phyloP scores from a whole-genome alignment of 92 coral and sea anemone species.

The Parazoanthus swiftii region DNA sequence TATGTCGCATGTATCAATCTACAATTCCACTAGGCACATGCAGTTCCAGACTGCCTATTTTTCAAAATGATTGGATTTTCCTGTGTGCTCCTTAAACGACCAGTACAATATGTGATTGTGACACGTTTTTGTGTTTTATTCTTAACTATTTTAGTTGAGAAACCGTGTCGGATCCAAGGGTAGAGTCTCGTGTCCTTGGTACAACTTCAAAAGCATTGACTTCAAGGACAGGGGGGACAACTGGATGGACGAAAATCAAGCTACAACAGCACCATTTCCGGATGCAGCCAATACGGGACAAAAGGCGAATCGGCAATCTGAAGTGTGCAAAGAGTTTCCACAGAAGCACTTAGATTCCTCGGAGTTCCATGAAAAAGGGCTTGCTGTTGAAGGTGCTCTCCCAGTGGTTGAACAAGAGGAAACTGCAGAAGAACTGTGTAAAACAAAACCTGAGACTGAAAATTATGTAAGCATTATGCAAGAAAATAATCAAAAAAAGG shows the following conservation, averaged over 20 bases:
- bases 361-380: background rate
- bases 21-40: too few relatives aligned
- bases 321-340: background rate
- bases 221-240: background rate
- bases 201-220: conserved; percentile 13
- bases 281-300: background rate
- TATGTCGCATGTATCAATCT: too few relatives aligned
- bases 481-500: background rate
- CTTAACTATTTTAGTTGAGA: background rate
- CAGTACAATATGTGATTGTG: background rate
- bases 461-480: background rate
- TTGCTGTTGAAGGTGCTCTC: background rate
- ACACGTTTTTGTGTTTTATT: background rate
- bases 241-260: background rate
- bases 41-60: too few relatives aligned
- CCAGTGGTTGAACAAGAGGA: background rate
- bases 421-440: background rate
- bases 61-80: background rate
- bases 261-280: background rate
- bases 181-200: conserved; percentile 29
- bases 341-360: background rate
- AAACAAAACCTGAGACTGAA: background rate
- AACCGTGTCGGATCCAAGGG: conserved; percentile 11
- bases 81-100: background rate
- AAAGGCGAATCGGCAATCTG: background rate